A percentile compares a stretch with the other conserved stretches of the same genome.
Conservation (phyloP, 2,113 vertebrate genomes). For the Seriola rivoliana region DNA sequence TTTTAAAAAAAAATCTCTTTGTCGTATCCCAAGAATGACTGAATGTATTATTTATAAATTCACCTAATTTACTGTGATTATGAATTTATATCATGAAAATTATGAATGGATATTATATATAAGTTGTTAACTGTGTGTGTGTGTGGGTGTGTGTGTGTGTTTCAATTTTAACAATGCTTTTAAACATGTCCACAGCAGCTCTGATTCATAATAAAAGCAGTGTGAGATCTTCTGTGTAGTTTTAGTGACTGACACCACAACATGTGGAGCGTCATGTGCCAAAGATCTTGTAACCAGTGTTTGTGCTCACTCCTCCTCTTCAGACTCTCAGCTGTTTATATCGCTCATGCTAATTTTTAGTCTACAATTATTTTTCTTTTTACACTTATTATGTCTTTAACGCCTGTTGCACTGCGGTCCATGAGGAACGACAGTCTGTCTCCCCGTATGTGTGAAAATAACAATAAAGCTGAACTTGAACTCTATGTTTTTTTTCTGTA, state of each 20-base stretch:
- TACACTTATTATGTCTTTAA: no score
- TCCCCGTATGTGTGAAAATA: neutral
- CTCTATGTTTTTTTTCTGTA: neutral
- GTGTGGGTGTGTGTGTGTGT: neutral
- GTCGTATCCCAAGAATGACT: neutral
- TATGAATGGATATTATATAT: neutral
- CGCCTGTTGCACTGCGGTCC: neutral
- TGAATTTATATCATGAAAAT: neutral
- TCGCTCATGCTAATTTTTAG: neutral
- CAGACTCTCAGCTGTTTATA: neutral
- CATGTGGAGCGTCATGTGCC: neutral
- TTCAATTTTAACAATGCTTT: neutral
- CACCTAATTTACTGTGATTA: neutral
- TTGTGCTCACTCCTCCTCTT: neutral
- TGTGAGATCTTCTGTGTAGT: slow-evolving; percentile 8
- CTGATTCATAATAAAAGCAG: slow-evolving; percentile 31
- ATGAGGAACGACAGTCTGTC: no score
- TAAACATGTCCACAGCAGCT: neutral
- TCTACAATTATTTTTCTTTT: neutral
- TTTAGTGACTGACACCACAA: neutral
- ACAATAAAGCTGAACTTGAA: neutral
- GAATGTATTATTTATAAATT: neutral
- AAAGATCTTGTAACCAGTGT: neutral
- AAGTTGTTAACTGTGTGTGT: neutral
- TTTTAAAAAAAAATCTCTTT: neutral